These are phyloP conservation scores for Caenorhabditis auriculariae DNA, from an alignment of 2,888 invertebrate genomes.

Conservation along the genomic window DNA sequence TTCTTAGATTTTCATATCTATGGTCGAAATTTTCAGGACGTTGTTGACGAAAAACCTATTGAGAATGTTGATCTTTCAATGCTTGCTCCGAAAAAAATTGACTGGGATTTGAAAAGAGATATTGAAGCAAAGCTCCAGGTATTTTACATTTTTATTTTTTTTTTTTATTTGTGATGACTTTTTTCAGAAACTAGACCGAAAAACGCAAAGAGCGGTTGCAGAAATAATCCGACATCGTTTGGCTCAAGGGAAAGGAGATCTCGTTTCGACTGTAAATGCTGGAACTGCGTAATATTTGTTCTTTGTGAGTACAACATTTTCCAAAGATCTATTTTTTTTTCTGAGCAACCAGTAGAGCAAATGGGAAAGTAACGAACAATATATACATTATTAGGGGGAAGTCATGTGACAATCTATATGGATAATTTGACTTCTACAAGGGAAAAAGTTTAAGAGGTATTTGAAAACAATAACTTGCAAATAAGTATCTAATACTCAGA, in stretches of 20 bases:
- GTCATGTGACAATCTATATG: too few relatives aligned
- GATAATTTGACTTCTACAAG: too few relatives aligned
- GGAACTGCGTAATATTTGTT: conserved; percentile 2
- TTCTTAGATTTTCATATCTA: not conserved
- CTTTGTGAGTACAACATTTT: not conserved
- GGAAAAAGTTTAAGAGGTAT: too few relatives aligned
- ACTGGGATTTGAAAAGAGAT: conserved; percentile 46
- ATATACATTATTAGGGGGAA: too few relatives aligned
- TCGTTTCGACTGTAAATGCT: conserved; percentile 33
- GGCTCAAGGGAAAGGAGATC: conserved; percentile 39
- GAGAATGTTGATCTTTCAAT: conserved; percentile 39
- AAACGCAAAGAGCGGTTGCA: conserved; percentile 92
- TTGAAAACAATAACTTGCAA: too few relatives aligned
- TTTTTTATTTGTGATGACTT: not conserved
- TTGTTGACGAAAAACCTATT: conserved; percentile 31
- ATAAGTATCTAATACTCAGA: too few relatives aligned
- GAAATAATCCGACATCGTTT: conserved; percentile 75
- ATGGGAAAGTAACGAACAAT: too few relatives aligned
- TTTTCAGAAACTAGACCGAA: conserved; percentile 82
- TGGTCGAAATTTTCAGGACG: conserved; percentile 15
- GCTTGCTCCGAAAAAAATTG: conserved; percentile 42
- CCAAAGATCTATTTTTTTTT: conserved; percentile 1
- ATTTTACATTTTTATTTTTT: not conserved
- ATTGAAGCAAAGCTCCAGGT: conserved; percentile 30
- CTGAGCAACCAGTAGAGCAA: not conserved